Conservation (phyloP, 1,140 invertebrate species). For the Saccostrea echinata region DNA sequence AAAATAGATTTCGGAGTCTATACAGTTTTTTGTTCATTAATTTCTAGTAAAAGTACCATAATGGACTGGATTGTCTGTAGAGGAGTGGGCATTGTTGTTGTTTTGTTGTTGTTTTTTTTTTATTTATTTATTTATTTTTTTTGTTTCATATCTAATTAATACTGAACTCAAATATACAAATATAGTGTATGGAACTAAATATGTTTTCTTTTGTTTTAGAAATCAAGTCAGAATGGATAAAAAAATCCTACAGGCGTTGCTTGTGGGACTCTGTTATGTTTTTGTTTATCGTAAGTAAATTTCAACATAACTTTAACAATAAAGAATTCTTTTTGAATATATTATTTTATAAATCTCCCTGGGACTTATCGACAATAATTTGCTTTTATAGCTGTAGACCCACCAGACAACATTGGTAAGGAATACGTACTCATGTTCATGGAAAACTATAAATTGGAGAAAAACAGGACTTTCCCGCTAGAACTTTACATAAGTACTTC, state of each 20-base stretch:
- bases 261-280: not conserved
- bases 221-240: not conserved
- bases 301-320: not conserved
- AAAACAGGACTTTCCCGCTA: slow-evolving; percentile 40
- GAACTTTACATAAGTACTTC: slow-evolving; percentile 57
- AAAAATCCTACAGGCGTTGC: not conserved
- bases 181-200: not conserved
- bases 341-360: not conserved
- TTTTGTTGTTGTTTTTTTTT: too few species aligned
- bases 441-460: slow-evolving; percentile 53
- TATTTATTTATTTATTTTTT: too few species aligned
- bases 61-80: too few species aligned
- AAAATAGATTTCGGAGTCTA: too few species aligned
- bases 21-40: too few species aligned
- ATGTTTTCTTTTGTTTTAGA: not conserved
- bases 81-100: too few species aligned
- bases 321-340: not conserved
- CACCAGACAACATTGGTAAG: slow-evolving; percentile 53
- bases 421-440: slow-evolving; percentile 55
- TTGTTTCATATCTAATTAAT: too few species aligned
- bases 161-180: too few species aligned
- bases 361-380: not conserved
- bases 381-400: slow-evolving; percentile 4
- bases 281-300: not conserved
- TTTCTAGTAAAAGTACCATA: too few species aligned